Percentiles rank a stretch among this genome's conserved stretches.
These are phyloP conservation scores for Papilio protenor DNA, from an alignment of 2,888 invertebrate species.

Conservation along the genomic window DNA sequence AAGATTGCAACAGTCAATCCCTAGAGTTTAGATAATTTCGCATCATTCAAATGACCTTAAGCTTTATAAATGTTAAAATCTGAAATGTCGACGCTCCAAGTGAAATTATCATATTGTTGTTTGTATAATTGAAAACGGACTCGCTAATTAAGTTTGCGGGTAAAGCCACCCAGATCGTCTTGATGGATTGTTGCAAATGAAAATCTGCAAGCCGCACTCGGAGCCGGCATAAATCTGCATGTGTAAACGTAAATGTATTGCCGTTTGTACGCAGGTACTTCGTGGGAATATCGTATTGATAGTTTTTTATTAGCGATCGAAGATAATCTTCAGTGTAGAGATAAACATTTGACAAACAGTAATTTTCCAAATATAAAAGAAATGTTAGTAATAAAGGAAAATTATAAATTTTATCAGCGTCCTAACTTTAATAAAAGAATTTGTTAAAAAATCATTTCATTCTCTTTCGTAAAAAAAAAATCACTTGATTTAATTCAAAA, in stretches of 20 bases:
- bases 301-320: background rate
- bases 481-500: background rate
- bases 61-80: constrained; percentile 43
- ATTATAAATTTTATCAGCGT: too few species aligned
- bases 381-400: background rate
- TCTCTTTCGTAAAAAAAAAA: background rate
- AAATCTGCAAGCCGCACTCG: constrained; percentile 65
- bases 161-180: constrained; percentile 56
- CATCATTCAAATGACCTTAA: background rate
- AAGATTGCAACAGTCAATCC: too few species aligned
- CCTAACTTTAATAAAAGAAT: too few species aligned
- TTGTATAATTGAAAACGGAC: constrained; percentile 77
- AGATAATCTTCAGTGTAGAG: background rate
- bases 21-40: background rate
- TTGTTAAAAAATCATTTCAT: too few species aligned
- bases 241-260: constrained; percentile 72
- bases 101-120: constrained; percentile 66
- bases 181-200: constrained; percentile 76
- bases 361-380: background rate
- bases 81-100: constrained; percentile 45
- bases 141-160: constrained; percentile 76
- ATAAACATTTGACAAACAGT: background rate
- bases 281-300: constrained; percentile 64
- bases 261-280: constrained; percentile 57
- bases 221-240: constrained; percentile 76